These are phyloP conservation scores for Aegotheles bennettii DNA, from an alignment of 2,113 vertebrate species.

Conservation along the genomic window DNA sequence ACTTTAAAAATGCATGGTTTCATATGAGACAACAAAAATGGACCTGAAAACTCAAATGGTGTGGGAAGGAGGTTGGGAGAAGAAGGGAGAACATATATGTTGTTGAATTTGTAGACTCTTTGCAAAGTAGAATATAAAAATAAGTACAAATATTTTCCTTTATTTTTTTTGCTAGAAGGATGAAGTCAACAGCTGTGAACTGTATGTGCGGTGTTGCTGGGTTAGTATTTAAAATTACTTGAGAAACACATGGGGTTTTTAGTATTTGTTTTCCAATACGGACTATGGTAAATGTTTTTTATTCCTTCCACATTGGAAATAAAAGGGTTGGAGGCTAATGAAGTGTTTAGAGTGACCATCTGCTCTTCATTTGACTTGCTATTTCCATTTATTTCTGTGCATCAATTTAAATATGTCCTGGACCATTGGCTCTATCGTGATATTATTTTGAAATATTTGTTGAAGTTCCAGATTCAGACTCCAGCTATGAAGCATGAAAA, in stretches of 20 bases:
- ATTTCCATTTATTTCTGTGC: neutral
- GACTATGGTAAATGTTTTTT: neutral
- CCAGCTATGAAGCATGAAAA: neutral
- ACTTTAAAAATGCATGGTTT: neutral
- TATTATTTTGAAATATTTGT: slow-evolving; percentile 17
- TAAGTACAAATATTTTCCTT: neutral
- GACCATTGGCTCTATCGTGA: slow-evolving; percentile 3
- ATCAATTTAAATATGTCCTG: slow-evolving; percentile 11
- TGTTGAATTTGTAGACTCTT: neutral
- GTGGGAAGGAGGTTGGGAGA: neutral
- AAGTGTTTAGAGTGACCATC: slow-evolving; percentile 39
- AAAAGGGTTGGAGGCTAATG: neutral
- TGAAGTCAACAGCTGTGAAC: neutral
- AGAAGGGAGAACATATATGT: accelerated
- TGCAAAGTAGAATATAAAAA: neutral
- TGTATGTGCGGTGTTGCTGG: neutral
- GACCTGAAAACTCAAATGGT: neutral
- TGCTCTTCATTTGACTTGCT: slow-evolving; percentile 47
- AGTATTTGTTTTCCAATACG: neutral
- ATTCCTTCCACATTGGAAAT: neutral
- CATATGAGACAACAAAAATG: neutral
- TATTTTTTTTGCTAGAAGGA: neutral
- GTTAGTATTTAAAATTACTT: neutral
- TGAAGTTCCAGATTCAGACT: neutral
- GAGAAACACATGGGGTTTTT: neutral